Conservation (phyloP, 2,888 invertebrate species). For the Rambutsinella grinnellia region DNA sequence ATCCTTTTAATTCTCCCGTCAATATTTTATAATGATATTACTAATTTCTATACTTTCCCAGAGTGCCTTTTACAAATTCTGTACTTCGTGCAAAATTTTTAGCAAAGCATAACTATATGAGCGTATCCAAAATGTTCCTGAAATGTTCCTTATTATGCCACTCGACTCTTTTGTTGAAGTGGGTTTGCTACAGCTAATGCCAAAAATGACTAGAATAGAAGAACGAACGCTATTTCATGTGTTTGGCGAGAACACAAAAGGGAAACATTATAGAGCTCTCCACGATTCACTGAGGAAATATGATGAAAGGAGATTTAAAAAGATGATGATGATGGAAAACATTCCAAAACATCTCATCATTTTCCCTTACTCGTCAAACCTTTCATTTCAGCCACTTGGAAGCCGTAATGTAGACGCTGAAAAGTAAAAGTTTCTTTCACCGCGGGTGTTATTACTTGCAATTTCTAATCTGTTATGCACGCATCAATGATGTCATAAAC, state of each 20-base stretch:
- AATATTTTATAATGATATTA: not conserved
- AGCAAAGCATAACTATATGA: too few species aligned
- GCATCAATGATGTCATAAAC: too few species aligned
- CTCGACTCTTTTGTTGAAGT: not conserved
- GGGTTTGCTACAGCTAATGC: too few species aligned
- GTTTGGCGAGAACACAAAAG: not conserved
- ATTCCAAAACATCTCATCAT: constrained; percentile 14
- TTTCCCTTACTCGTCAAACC: not conserved
- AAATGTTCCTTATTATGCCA: not conserved
- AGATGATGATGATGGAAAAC: constrained; percentile 23
- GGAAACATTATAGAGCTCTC: constrained; percentile 10
- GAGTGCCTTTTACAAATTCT: too few species aligned
- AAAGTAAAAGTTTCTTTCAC: too few species aligned
- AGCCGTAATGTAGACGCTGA: not conserved
- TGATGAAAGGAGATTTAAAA: constrained; percentile 5
- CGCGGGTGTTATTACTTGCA: too few species aligned
- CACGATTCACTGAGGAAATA: constrained; percentile 13
- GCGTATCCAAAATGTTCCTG: too few species aligned
- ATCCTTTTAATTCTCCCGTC: not conserved
- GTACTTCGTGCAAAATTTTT: too few species aligned
- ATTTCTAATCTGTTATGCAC: too few species aligned
- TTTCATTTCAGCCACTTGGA: not conserved
- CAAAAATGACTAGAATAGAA: not conserved
- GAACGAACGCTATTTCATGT: not conserved
- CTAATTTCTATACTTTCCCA: too few species aligned